Conservation (phyloP, 92 coral and sea anemone species). For the Parazoanthus atlanticus region DNA sequence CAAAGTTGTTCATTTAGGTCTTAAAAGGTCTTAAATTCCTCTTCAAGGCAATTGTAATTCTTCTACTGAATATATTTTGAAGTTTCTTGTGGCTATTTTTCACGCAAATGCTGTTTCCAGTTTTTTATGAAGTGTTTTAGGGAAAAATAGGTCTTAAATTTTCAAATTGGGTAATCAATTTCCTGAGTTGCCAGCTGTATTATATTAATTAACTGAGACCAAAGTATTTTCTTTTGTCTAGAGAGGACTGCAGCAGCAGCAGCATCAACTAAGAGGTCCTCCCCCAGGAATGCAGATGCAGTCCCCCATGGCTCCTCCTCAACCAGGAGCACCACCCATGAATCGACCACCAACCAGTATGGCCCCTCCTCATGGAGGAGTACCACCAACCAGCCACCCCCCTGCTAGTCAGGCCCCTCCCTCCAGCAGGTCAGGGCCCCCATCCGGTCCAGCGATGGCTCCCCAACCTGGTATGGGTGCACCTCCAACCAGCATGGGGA, state of each 20-base stretch:
- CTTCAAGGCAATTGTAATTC: no score
- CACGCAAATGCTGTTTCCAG: no score
- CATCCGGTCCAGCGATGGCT: conserved; percentile 24
- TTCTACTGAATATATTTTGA: no score
- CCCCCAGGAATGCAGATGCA: conserved; percentile 26
- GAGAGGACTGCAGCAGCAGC: conserved; percentile 40
- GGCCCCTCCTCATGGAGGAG: conserved; percentile 40
- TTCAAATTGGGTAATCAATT: no score
- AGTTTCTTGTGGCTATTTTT: no score
- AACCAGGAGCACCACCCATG: conserved; percentile 43
- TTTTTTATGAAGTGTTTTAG: no score
- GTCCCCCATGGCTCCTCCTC: conserved; percentile 15
- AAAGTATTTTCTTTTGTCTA: neutral
- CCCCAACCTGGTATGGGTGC: conserved; percentile 28
- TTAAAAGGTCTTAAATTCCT: no score
- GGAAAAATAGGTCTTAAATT: no score
- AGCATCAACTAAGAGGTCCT: conserved; percentile 14
- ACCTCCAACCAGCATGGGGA: conserved; percentile 39
- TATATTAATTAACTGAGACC: neutral
- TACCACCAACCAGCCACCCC: conserved; percentile 25
- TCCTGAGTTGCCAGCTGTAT: no score
- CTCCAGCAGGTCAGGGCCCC: conserved; percentile 12
- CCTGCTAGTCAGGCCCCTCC: conserved; percentile 40
- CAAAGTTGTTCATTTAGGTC: no score
- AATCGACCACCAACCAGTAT: conserved; percentile 36